phyloP scores from a whole-genome alignment of 1,140 invertebrate species.

The Carcinoscorpius rotundicauda region DNA sequence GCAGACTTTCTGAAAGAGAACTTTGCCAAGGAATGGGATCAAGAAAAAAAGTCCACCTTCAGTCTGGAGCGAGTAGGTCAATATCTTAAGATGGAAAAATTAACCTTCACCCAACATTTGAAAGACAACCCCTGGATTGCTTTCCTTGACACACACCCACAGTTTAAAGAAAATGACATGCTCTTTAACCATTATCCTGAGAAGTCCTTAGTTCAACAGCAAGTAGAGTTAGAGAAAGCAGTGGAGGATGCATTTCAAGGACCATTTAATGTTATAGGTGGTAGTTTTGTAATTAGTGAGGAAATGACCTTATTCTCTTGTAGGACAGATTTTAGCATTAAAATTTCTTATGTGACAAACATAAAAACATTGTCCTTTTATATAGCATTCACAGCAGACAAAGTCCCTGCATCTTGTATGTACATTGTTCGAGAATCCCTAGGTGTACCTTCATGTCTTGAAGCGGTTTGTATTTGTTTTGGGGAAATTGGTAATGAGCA shows the following conservation, averaged over 20 bases:
- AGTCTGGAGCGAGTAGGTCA: slow-evolving; percentile 79
- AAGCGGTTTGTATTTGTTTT: slow-evolving; percentile 10
- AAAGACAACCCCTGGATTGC: slow-evolving; percentile 55
- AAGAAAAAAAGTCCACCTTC: slow-evolving; percentile 37
- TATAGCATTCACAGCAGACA: slow-evolving; percentile 6
- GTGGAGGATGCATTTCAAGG: slow-evolving; percentile 53
- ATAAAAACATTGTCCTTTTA: slow-evolving; percentile 3
- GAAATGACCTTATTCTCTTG: neutral
- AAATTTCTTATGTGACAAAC: slow-evolving; percentile 7
- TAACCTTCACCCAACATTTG: slow-evolving; percentile 49
- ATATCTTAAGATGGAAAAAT: slow-evolving; percentile 57
- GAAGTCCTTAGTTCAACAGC: slow-evolving; percentile 68
- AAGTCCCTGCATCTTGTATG: slow-evolving; percentile 9
- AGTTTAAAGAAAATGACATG: slow-evolving; percentile 47
- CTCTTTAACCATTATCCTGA: slow-evolving; percentile 61
- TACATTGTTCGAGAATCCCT: slow-evolving; percentile 15
- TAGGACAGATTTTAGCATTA: neutral
- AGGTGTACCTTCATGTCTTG: neutral
- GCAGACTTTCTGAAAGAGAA: slow-evolving; percentile 72
- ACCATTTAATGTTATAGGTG: slow-evolving; percentile 17
- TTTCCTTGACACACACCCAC: slow-evolving; percentile 57
- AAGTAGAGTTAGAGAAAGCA: slow-evolving; percentile 52
- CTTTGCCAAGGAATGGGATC: slow-evolving; percentile 48
- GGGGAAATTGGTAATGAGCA: neutral
- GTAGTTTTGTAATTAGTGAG: neutral